These are phyloP conservation scores for Choloepus didactylus DNA, from an alignment of 2,797 vertebrate species.

Conservation along the genomic window DNA sequence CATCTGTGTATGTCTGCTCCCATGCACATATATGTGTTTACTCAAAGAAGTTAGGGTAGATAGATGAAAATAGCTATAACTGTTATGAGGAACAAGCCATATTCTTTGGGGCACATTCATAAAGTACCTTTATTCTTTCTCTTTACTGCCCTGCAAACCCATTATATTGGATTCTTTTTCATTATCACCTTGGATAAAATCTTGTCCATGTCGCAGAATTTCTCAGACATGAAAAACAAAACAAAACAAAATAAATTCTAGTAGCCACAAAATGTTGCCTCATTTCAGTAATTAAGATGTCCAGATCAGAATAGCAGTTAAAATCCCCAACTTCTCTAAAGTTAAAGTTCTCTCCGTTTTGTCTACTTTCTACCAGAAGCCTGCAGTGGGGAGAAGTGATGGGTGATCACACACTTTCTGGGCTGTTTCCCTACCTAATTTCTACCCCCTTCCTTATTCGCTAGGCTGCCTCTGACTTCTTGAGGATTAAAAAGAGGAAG, in stretches of 20 bases:
- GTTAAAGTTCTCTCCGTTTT: neutral
- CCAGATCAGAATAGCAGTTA: neutral
- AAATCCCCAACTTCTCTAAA: neutral
- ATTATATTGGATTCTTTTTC: neutral
- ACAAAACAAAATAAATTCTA: neutral
- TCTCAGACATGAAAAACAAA: neutral
- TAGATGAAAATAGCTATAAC: neutral
- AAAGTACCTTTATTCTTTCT: neutral
- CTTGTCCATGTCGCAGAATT: neutral
- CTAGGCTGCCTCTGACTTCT: neutral
- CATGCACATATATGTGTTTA: neutral
- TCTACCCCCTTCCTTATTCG: neutral
- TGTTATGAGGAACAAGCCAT: neutral
- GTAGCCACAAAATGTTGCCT: neutral
- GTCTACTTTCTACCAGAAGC: neutral
- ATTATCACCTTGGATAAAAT: neutral
- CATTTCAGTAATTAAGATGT: neutral
- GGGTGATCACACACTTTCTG: neutral
- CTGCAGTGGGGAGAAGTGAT: neutral
- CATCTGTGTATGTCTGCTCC: neutral
- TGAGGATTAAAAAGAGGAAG: neutral
- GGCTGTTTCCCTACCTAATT: accelerated
- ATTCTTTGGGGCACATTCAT: neutral
- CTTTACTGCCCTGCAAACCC: neutral
- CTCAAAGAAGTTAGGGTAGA: neutral